phyloP scores from a whole-genome alignment of 2,888 invertebrate species.

The Phytoseiulus persimilis region DNA sequence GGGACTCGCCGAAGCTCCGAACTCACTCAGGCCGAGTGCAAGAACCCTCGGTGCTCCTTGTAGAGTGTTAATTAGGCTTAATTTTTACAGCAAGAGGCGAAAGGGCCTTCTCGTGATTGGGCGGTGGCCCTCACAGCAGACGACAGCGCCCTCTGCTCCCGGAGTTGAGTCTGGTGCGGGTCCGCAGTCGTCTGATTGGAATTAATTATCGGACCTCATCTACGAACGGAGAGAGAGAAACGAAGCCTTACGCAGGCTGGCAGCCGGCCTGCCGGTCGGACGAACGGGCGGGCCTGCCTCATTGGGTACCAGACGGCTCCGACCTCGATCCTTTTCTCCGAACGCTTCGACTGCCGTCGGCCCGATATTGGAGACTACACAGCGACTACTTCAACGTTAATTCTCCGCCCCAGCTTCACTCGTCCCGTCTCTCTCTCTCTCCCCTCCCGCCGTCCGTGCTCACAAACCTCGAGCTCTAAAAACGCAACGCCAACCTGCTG shows the following conservation, averaged over 20 bases:
- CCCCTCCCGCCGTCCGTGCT: background rate
- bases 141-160: slow-evolving; percentile 20
- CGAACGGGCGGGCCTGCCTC: background rate
- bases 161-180: background rate
- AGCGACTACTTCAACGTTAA: background rate
- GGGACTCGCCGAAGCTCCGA: background rate
- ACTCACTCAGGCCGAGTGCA: background rate
- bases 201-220: slow-evolving; percentile 39
- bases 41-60: slow-evolving; percentile 32
- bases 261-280: no score
- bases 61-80: slow-evolving; percentile 38
- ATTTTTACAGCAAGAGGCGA: slow-evolving; percentile 37
- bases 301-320: background rate
- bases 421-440: background rate
- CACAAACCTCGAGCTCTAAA: background rate
- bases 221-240: background rate
- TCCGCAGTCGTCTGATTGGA: slow-evolving; percentile 34
- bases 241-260: background rate
- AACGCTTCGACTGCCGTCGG: background rate
- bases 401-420: background rate
- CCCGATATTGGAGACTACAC: background rate
- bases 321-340: background rate
- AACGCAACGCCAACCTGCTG: background rate
- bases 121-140: slow-evolving; percentile 20
- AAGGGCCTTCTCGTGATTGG: slow-evolving; percentile 33